phyloP scores from a whole-genome alignment of 2,113 vertebrate species.

The Melanocharis versteri region DNA sequence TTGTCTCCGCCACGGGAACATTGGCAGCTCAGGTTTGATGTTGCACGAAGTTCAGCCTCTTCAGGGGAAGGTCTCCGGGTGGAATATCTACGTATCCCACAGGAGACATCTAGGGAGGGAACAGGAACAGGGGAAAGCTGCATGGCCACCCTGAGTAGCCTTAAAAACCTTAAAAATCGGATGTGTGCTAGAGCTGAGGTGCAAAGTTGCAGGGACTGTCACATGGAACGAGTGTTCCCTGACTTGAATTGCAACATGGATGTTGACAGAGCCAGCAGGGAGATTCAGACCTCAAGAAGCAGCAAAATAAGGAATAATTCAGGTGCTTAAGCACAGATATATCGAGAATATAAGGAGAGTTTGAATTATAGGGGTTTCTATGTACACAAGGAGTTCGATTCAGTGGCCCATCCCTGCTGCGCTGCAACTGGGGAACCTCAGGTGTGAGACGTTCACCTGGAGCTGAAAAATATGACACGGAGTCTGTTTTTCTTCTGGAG shows the following conservation, averaged over 20 bases:
- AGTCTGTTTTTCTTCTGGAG: background rate
- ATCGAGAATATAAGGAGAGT: background rate
- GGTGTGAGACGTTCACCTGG: background rate
- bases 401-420: background rate
- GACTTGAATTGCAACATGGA: background rate
- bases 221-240: background rate
- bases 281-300: background rate
- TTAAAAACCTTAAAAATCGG: background rate
- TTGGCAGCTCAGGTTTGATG: background rate
- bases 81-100: background rate
- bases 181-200: background rate
- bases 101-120: background rate
- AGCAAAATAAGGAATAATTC: background rate
- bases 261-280: background rate
- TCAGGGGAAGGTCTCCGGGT: background rate
- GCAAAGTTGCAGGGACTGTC: background rate
- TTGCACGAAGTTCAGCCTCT: background rate
- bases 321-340: background rate
- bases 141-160: background rate
- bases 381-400: fast-evolving
- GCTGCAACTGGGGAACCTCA: background rate
- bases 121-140: background rate
- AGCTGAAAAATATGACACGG: background rate
- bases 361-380: fast-evolving
- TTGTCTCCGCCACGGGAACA: background rate